phyloP scores from a whole-genome alignment of 2,797 vertebrate species.

The Hydrophis major region DNA sequence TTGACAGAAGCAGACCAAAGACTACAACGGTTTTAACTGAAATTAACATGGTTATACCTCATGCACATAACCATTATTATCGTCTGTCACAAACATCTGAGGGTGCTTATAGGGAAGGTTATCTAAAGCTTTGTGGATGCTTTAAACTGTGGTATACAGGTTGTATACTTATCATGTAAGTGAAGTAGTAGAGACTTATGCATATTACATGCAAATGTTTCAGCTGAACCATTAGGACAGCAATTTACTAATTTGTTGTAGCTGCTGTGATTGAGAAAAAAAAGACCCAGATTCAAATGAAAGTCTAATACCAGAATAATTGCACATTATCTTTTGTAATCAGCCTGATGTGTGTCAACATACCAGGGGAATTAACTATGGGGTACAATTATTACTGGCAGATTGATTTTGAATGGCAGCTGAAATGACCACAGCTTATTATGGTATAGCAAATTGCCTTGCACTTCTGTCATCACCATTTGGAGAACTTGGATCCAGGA shows the following conservation, averaged over 20 bases:
- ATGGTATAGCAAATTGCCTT: background rate
- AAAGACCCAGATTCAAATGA: background rate
- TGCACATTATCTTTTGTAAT: background rate
- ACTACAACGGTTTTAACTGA: background rate
- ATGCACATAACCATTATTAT: background rate
- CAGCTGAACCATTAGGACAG: background rate
- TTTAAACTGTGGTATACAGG: background rate
- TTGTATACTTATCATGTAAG: background rate
- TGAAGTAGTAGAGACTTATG: background rate
- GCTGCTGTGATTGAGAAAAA: background rate
- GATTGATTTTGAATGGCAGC: background rate
- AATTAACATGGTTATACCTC: background rate
- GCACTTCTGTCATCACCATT: background rate
- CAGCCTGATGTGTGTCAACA: background rate
- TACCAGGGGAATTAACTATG: background rate
- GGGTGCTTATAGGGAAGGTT: background rate
- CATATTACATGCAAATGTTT: background rate
- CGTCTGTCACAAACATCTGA: background rate
- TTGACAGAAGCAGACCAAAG: background rate
- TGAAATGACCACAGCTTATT: background rate
- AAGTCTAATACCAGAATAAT: background rate
- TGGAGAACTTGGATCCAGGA: background rate
- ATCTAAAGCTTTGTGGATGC: background rate
- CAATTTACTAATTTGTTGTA: background rate
- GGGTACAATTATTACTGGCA: background rate